Conservation (phyloP, 2,113 vertebrate species). For the Harpagus bidentatus region DNA sequence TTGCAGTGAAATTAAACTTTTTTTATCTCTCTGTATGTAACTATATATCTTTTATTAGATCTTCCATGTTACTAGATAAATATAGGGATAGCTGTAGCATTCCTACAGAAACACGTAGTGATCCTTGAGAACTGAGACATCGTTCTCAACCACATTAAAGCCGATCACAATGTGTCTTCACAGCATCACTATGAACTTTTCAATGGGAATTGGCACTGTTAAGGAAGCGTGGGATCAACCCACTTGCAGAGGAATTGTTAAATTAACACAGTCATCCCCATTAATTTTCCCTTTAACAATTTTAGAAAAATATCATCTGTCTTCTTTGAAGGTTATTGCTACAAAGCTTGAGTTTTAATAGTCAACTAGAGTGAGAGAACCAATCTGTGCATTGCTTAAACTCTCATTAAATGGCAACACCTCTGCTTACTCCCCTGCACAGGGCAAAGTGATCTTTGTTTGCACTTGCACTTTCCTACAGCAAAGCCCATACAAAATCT, state of each 20-base stretch:
- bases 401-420: background rate
- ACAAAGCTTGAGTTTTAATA: background rate
- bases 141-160: background rate
- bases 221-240: no score
- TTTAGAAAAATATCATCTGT: background rate
- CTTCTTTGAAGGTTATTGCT: background rate
- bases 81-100: background rate
- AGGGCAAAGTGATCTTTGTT: background rate
- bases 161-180: rapidly evolving
- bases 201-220: background rate
- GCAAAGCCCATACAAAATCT: background rate
- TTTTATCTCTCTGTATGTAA: background rate
- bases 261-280: background rate
- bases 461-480: background rate
- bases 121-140: background rate
- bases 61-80: background rate
- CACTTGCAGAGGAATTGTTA: background rate
- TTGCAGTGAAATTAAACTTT: background rate
- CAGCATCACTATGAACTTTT: background rate
- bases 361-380: background rate
- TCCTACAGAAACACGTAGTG: rapidly evolving
- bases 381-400: background rate
- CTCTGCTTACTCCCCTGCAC: background rate
- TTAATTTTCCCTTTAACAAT: background rate
- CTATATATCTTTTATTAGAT: background rate